Conservation (phyloP, 1,140 invertebrate genomes). For the Ceratitis capitata region DNA sequence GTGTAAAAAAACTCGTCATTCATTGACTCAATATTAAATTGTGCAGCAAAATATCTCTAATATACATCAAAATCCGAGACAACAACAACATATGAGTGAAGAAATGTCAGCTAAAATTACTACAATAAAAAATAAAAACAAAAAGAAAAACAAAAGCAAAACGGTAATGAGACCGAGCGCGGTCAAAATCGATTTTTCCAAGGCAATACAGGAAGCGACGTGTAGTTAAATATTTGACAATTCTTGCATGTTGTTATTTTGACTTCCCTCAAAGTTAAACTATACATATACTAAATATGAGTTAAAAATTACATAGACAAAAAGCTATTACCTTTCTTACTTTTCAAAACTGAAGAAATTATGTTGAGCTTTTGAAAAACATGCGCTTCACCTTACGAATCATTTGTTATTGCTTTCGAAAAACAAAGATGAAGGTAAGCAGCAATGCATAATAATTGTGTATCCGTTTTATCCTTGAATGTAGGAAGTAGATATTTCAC, state of each 20-base stretch:
- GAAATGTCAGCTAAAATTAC: neutral
- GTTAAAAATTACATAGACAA: no score
- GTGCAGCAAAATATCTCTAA: no score
- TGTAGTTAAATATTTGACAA: neutral
- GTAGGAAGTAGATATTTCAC: neutral
- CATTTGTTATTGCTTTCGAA: neutral
- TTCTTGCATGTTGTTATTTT: neutral
- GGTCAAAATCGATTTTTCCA: constrained; percentile 31
- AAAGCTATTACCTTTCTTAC: no score
- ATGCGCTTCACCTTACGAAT: neutral
- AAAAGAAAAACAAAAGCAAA: neutral
- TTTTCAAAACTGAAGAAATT: no score
- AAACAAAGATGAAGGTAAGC: neutral
- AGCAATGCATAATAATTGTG: neutral
- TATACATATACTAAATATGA: neutral
- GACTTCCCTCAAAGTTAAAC: neutral
- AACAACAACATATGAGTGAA: neutral
- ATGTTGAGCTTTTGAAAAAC: neutral
- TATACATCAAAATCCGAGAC: no score
- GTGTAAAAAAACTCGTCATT: no score
- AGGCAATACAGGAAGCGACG: constrained; percentile 15
- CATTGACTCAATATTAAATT: no score
- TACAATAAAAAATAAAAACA: neutral
- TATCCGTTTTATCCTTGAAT: neutral
- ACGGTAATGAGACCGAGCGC: neutral